Evolutionary conservation across 2,797 vertebrate species (phyloP).

Genomic region (Paratrypauchen microcephalus): DNA sequence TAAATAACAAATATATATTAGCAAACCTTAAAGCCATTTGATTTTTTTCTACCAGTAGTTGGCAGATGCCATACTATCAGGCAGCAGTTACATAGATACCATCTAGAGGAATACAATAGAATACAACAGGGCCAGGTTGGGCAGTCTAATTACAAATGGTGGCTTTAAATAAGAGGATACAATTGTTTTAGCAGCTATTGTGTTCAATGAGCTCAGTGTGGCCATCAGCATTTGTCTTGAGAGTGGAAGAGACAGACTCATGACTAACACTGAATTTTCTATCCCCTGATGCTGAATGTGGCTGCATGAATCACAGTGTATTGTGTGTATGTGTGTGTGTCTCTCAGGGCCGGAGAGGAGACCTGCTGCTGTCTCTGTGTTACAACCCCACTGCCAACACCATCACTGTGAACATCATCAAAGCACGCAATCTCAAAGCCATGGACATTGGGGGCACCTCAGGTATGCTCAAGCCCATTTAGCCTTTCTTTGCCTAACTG

Average conservation of each 20-base stretch:
- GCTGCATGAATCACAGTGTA: slow-evolving; percentile 37
- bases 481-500: slow-evolving; percentile 22
- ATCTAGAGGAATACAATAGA: too few relatives aligned
- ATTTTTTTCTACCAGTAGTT: too few relatives aligned
- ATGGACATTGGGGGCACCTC: slow-evolving; percentile 99
- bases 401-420: slow-evolving; percentile 98
- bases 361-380: slow-evolving; percentile 87
- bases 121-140: too few relatives aligned
- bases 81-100: too few relatives aligned
- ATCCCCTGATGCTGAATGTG: slow-evolving; percentile 46
- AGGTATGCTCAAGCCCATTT: slow-evolving; percentile 76
- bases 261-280: slow-evolving; percentile 51
- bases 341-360: slow-evolving; percentile 85
- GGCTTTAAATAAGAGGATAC: background rate
- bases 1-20: background rate
- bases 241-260: slow-evolving; percentile 41
- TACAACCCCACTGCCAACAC: slow-evolving; percentile 98
- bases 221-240: slow-evolving; percentile 43
- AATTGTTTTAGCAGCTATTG: background rate
- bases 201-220: slow-evolving; percentile 30
- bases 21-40: background rate
- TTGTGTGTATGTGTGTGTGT: slow-evolving; percentile 35
- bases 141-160: too few relatives aligned
- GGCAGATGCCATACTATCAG: too few relatives aligned
- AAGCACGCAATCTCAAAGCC: slow-evolving; percentile 99